A percentile compares a stretch with the other conserved stretches of the same genome.
Conservation (phyloP, 2,888 invertebrate species). For the Biston stratarius region DNA sequence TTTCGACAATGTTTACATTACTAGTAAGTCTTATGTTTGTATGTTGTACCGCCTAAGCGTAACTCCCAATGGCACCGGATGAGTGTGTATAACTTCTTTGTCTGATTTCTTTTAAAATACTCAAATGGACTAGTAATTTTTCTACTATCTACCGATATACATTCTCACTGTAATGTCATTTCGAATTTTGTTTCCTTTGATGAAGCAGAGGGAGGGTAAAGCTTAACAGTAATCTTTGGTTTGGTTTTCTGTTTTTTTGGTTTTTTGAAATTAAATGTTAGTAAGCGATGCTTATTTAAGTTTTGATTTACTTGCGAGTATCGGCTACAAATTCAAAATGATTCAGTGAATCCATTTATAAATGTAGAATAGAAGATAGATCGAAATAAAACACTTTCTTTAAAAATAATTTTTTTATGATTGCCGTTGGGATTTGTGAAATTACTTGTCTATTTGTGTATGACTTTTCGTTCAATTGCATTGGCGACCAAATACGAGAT, state of each 20-base stretch:
- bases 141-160: neutral
- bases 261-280: too few species aligned
- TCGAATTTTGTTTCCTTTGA: too few species aligned
- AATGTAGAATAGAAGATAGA: neutral
- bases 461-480: constrained; percentile 32
- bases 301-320: too few species aligned
- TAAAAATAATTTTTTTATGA: too few species aligned
- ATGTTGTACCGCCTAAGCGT: constrained; percentile 44
- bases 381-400: too few species aligned
- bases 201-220: too few species aligned
- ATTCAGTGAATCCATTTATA: too few species aligned
- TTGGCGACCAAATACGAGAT: constrained; percentile 18
- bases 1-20: constrained; percentile 43
- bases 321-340: too few species aligned
- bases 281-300: too few species aligned
- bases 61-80: constrained; percentile 41
- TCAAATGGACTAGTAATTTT: neutral
- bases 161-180: too few species aligned
- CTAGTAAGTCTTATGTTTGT: constrained; percentile 41
- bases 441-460: neutral
- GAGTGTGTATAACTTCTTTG: constrained; percentile 29
- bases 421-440: neutral
- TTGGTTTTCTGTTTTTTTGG: too few species aligned
- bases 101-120: neutral
- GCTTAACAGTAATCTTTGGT: too few species aligned